Evolutionary conservation across 2,888 invertebrate species (phyloP).

Genomic region (Drosophila longiperda): DNA sequence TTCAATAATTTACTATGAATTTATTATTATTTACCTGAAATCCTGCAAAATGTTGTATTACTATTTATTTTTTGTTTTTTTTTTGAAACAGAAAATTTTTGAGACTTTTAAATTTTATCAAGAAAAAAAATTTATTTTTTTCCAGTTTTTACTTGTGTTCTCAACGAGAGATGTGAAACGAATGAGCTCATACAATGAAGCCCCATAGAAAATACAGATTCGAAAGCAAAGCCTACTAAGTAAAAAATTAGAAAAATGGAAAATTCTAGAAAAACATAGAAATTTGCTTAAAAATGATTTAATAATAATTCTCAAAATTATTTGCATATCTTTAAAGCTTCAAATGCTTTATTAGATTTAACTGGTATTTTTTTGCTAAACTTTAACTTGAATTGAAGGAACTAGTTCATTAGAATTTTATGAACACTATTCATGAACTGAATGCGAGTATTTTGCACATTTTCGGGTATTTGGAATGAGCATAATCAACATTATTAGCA

Average conservation of each 20-base stretch:
- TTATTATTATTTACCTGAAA: constrained; percentile 13
- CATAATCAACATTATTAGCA: constrained; percentile 68
- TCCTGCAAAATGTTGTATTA: neutral
- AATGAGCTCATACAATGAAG: constrained; percentile 24
- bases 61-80: neutral
- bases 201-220: fast-evolving
- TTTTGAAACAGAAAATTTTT: constrained; percentile 23
- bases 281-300: too few relatives aligned
- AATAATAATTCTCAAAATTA: neutral
- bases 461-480: constrained; percentile 42
- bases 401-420: constrained; percentile 38
- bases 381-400: neutral
- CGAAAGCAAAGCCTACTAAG: constrained; percentile 19
- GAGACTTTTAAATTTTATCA: constrained; percentile 13
- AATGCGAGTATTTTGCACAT: constrained; percentile 43
- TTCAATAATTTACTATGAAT: neutral
- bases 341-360: neutral
- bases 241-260: neutral
- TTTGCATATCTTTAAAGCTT: neutral
- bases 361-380: neutral
- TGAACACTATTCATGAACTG: constrained; percentile 9
- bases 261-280: neutral
- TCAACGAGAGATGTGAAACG: constrained; percentile 22
- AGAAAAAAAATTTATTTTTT: constrained; percentile 8
- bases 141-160: constrained; percentile 25